Conservation (phyloP, 2,888 invertebrate species). For the Tachina grossa region DNA sequence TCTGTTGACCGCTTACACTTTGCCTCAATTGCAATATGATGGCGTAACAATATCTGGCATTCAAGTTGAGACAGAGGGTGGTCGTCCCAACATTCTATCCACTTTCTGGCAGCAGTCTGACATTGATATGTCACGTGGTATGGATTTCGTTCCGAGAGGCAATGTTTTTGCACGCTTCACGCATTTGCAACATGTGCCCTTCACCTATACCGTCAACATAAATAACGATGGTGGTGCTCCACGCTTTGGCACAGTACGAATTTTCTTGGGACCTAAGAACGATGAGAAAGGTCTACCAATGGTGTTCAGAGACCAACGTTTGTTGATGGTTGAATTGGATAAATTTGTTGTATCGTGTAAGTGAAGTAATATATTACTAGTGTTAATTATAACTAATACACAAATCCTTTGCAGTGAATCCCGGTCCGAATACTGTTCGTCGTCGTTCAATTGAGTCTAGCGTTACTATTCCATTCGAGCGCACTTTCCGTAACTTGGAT, state of each 20-base stretch:
- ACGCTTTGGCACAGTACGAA: constrained; percentile 86
- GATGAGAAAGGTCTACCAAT: constrained; percentile 87
- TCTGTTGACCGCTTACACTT: constrained; percentile 86
- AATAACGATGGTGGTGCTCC: constrained; percentile 84
- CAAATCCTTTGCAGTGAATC: constrained; percentile 84
- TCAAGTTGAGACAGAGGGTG: constrained; percentile 84
- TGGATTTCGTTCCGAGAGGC: constrained; percentile 92
- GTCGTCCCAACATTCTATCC: constrained; percentile 84
- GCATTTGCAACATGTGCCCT: constrained; percentile 89
- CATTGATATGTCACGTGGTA: constrained; percentile 89
- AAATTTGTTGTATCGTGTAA: constrained; percentile 86
- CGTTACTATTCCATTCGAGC: constrained; percentile 92
- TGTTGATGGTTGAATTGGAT: constrained; percentile 87
- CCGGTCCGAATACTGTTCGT: constrained; percentile 87
- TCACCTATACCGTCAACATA: constrained; percentile 86
- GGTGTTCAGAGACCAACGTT: constrained; percentile 85
- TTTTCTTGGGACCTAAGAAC: constrained; percentile 86
- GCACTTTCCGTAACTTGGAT: constrained; percentile 90
- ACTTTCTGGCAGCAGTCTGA: constrained; percentile 92
- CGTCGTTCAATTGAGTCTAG: constrained; percentile 88
- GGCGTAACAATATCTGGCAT: constrained; percentile 86
- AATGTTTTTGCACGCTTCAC: constrained; percentile 88
- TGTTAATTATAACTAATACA: not conserved
- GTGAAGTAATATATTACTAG: constrained; percentile 73
- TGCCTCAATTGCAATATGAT: constrained; percentile 76